A percentile compares a stretch with the other conserved stretches of the same genome.
Evolutionary conservation across 30 jellyfish, hydroid and myxozoan genomes (phyloP).

Genomic region (Mastigias papua): DNA sequence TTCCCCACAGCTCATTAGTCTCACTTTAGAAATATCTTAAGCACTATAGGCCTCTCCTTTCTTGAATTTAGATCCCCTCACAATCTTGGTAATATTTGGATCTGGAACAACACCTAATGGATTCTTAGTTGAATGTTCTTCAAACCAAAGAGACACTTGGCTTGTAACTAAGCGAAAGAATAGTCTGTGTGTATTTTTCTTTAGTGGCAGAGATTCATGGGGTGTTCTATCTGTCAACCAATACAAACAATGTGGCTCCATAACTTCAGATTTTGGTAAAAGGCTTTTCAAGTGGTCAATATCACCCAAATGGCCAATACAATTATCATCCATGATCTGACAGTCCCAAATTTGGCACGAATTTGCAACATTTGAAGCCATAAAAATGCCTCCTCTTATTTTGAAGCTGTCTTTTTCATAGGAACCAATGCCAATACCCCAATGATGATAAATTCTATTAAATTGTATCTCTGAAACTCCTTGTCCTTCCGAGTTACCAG

Average conservation of each 20-base stretch:
- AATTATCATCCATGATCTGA: slow-evolving; percentile 25
- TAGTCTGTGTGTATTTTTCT: slow-evolving; percentile 58
- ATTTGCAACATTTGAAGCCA: slow-evolving; percentile 81
- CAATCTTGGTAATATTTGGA: slow-evolving; percentile 71
- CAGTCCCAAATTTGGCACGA: slow-evolving; percentile 80
- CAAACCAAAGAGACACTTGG: slow-evolving; percentile 85
- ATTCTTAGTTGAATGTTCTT: slow-evolving; percentile 83
- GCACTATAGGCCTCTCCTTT: slow-evolving; percentile 29
- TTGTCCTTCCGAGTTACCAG: neutral
- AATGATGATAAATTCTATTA: slow-evolving; percentile 29
- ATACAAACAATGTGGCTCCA: slow-evolving; percentile 58
- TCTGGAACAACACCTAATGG: slow-evolving; percentile 89
- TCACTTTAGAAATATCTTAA: no score
- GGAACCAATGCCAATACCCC: slow-evolving; percentile 20
- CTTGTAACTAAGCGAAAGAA: slow-evolving; percentile 80
- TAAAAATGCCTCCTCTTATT: slow-evolving; percentile 76
- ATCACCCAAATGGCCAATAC: slow-evolving; percentile 77
- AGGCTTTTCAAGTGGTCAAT: slow-evolving; percentile 73
- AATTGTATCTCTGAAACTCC: neutral
- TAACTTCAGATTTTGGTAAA: slow-evolving; percentile 59
- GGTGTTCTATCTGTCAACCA: slow-evolving; percentile 93
- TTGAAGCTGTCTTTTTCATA: neutral
- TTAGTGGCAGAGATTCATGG: slow-evolving; percentile 80
- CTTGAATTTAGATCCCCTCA: slow-evolving; percentile 79
- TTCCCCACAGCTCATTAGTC: no score